A percentile compares a stretch with the other conserved stretches of the same genome.
These are phyloP conservation scores for Rhadina sibilatrix DNA, from an alignment of 2,113 vertebrate genomes.

Conservation along the genomic window DNA sequence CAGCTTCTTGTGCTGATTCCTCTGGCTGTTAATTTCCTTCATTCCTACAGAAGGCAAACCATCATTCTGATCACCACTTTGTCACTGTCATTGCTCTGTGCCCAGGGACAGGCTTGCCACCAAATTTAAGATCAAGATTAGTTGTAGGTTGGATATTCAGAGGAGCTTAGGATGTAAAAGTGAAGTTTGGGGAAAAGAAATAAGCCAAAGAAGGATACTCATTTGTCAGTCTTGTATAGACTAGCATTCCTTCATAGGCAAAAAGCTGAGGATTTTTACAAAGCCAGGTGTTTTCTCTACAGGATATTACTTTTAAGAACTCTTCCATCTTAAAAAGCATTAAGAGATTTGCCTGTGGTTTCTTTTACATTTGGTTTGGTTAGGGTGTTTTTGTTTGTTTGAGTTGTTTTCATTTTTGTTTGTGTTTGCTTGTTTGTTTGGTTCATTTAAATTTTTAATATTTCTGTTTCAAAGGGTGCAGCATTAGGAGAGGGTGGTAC, in stretches of 20 bases:
- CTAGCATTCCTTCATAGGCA: neutral
- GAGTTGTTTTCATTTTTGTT: neutral
- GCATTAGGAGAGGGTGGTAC: neutral
- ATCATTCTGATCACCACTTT: neutral
- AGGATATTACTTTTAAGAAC: neutral
- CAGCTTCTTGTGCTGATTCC: neutral
- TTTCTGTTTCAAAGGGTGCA: neutral
- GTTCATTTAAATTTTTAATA: neutral
- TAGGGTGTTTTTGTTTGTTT: neutral
- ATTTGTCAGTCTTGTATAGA: neutral
- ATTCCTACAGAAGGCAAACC: neutral
- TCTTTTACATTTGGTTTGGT: neutral
- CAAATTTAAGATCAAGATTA: neutral
- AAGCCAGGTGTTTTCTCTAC: neutral
- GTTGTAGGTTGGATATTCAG: neutral
- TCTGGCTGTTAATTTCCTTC: constrained; percentile 1
- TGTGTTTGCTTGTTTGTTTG: neutral
- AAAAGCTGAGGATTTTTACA: neutral
- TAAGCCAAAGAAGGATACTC: neutral
- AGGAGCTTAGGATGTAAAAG: neutral
- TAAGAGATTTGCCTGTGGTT: neutral
- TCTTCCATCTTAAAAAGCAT: neutral
- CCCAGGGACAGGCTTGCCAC: neutral
- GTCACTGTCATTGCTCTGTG: neutral
- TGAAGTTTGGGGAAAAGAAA: neutral